Conservation (phyloP, 2,888 invertebrate genomes). For the Eulithis prunata region DNA sequence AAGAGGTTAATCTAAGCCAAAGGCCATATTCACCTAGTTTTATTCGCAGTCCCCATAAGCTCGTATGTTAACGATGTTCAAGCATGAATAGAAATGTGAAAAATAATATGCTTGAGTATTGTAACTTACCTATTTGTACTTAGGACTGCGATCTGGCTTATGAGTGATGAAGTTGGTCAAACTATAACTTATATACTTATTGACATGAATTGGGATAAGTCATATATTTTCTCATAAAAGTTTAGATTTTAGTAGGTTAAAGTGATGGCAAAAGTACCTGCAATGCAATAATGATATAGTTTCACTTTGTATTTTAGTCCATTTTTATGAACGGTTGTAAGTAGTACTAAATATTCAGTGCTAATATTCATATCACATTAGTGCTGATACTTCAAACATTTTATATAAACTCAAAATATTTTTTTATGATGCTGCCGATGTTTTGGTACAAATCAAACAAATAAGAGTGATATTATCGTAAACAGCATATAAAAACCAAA, state of each 20-base stretch:
- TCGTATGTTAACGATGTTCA: too few relatives aligned
- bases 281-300: slow-evolving; percentile 4
- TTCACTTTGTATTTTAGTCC: neutral
- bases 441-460: slow-evolving; percentile 20
- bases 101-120: too few relatives aligned
- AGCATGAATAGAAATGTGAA: too few relatives aligned
- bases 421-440: neutral
- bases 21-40: slow-evolving; percentile 8
- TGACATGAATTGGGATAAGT: slow-evolving; percentile 17
- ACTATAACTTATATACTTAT: slow-evolving; percentile 11
- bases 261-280: slow-evolving; percentile 14
- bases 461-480: slow-evolving; percentile 29
- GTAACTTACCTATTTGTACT: too few relatives aligned
- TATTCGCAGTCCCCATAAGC: too few relatives aligned
- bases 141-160: slow-evolving; percentile 1
- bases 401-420: slow-evolving; percentile 2
- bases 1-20: slow-evolving; percentile 1
- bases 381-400: neutral
- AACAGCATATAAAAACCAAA: slow-evolving; percentile 8
- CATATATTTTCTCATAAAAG: slow-evolving; percentile 25
- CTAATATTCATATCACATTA: neutral
- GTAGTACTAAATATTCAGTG: neutral
- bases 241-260: slow-evolving; percentile 26
- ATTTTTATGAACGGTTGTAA: neutral
- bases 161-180: slow-evolving; percentile 6